Conservation (phyloP, 2,888 invertebrate genomes). For the Scelioninae gen. 2 region DNA sequence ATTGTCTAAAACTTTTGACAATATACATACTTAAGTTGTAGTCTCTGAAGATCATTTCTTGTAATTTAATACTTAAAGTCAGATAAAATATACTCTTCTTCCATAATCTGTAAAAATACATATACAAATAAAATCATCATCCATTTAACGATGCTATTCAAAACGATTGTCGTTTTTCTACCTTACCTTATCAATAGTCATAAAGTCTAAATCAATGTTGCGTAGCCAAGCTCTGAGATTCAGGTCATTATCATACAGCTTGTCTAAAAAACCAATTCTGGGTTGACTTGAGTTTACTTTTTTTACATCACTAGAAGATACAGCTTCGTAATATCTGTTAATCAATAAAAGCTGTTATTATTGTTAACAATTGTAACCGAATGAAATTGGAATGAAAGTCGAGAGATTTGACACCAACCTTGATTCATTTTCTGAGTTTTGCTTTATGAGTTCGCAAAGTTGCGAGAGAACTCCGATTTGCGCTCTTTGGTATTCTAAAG, state of each 20-base stretch:
- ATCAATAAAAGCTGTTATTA: slow-evolving; percentile 52
- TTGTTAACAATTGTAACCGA: neutral
- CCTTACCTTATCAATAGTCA: slow-evolving; percentile 79
- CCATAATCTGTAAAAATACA: slow-evolving; percentile 76
- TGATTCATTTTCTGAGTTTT: slow-evolving; percentile 65
- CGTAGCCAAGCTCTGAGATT: slow-evolving; percentile 84
- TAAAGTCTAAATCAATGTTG: slow-evolving; percentile 81
- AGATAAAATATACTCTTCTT: slow-evolving; percentile 86
- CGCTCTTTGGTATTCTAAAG: slow-evolving; percentile 82
- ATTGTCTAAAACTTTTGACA: no score
- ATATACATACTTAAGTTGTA: slow-evolving; percentile 83
- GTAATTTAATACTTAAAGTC: slow-evolving; percentile 88
- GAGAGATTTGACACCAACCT: slow-evolving; percentile 60
- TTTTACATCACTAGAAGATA: slow-evolving; percentile 60
- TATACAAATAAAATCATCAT: no score
- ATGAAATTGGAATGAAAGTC: neutral
- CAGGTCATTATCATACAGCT: slow-evolving; percentile 70
- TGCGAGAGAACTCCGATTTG: slow-evolving; percentile 79
- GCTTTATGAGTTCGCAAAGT: slow-evolving; percentile 72
- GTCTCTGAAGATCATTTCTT: slow-evolving; percentile 87
- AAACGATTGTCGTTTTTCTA: slow-evolving; percentile 26
- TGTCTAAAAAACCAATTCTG: slow-evolving; percentile 69
- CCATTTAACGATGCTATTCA: no score
- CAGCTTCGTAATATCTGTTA: slow-evolving; percentile 66
- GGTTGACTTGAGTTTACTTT: slow-evolving; percentile 66